These are phyloP conservation scores for Microcebus ravelobensis DNA, from an alignment of 2,113 vertebrate species.

Conservation along the genomic window DNA sequence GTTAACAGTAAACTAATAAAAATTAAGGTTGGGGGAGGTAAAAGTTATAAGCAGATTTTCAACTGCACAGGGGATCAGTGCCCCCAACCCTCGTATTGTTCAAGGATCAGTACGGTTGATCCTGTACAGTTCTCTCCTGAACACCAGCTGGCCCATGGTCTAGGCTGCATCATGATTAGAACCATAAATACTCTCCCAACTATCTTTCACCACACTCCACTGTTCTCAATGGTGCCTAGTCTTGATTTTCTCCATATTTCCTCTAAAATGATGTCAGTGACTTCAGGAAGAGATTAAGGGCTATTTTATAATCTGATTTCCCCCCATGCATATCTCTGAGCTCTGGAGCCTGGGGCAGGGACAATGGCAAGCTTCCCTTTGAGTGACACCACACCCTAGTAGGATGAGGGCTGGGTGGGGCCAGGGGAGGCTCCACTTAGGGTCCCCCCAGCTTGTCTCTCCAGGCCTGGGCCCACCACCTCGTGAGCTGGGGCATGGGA, in stretches of 20 bases:
- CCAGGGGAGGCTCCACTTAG: too few species aligned
- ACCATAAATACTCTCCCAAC: rapidly evolving
- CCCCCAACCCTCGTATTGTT: neutral
- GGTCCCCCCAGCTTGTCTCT: neutral
- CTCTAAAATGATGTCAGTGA: neutral
- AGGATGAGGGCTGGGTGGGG: rapidly evolving
- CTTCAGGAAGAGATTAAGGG: neutral
- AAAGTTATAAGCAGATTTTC: neutral
- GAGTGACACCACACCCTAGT: neutral
- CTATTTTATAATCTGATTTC: neutral
- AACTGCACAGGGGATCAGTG: neutral
- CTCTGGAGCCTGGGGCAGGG: neutral
- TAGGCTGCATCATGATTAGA: too few species aligned
- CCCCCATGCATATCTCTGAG: neutral
- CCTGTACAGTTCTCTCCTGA: neutral
- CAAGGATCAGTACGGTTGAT: neutral
- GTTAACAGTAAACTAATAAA: neutral
- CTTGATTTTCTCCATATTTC: neutral
- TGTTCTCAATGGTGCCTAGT: neutral
- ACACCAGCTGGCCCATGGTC: neutral
- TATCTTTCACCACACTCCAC: neutral
- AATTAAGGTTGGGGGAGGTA: neutral
- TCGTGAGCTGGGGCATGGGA: neutral
- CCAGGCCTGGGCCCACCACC: neutral
- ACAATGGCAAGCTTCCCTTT: neutral